These are phyloP conservation scores for Alviniconcha strummeri DNA, from an alignment of 2,888 invertebrate genomes.

Conservation along the genomic window DNA sequence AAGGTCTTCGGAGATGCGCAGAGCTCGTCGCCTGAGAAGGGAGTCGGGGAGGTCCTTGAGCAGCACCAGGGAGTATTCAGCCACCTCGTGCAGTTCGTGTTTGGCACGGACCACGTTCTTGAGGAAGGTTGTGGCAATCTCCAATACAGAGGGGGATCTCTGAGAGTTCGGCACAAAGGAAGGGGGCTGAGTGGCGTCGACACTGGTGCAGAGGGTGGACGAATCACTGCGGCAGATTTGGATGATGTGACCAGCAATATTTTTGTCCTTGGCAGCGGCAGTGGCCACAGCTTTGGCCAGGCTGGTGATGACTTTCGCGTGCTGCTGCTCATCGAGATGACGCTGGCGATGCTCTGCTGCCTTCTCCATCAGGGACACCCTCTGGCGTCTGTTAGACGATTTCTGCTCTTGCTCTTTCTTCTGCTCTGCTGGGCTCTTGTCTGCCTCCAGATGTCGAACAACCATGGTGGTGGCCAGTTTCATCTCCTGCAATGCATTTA, in stretches of 20 bases:
- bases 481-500: not conserved
- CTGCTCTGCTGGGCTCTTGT: not conserved
- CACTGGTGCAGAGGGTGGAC: too few species aligned
- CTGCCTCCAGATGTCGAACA: constrained; percentile 5
- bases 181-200: not conserved
- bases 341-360: not conserved
- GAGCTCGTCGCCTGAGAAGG: constrained; percentile 31
- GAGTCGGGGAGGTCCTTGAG: constrained; percentile 31
- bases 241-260: constrained; percentile 2
- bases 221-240: not conserved
- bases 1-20: constrained; percentile 34
- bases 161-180: not conserved
- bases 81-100: constrained; percentile 35
- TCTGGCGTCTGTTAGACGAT: not conserved
- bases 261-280: constrained; percentile 8
- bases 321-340: not conserved
- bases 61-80: constrained; percentile 37
- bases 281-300: constrained; percentile 23
- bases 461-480: constrained; percentile 28
- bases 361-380: not conserved
- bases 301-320: not conserved
- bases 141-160: not conserved
- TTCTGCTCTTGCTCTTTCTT: not conserved
- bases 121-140: constrained; percentile 15
- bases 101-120: constrained; percentile 11